Base-by-base conservation (phyloP, 2,888 invertebrate species). In the Panorpa germanica region DNA sequence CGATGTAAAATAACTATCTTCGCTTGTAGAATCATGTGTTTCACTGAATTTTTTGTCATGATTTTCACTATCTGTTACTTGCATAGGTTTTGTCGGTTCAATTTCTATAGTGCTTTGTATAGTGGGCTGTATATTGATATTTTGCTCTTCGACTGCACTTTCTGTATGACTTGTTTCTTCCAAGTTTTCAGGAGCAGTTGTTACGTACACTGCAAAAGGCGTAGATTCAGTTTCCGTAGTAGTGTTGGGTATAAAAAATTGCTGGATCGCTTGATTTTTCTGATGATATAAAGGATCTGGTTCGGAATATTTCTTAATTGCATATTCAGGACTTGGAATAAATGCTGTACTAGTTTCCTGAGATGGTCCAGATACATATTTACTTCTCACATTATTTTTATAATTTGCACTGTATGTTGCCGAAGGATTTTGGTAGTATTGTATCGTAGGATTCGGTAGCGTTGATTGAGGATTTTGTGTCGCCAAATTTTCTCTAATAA, bases 211-310 rank as follows among this genome's bases (percentile, higher is more conserved):
- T n/a, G n/a, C n/a, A n/a, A n/a, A n/a, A n/a, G n/a, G n/a, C n/a
- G n/a, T n/a, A n/a, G n/a, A n/a, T n/a, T n/a, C n/a, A n/a, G n/a
- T n/a, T n/a, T n/a, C n/a, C n/a, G n/a, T n/a, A n/a, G n/a, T n/a
- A n/a, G n/a, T n/a, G n/a, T n/a, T n/a, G n/a, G n/a, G 41, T 15
- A 48, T 43, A 29, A 40, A 43, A 8, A 47, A 45, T 13, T 52
- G 43, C 18, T 54, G 48, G 3, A 55, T 55, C 38, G 52, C 55
- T 1, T 34, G 12, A 8, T 32, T 37, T n/a, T n/a, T n/a, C 2
- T 37, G 34, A 33, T 39, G 40, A 35, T 57, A 59, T 20, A 59
- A 41, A 4, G 62, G 61, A 50, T 62, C 62, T 13, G 54, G 52
- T 37, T 61, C 59, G 0, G 62, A 62, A 38, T 54, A 63, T 27